Evolutionary conservation across 2,888 invertebrate genomes (phyloP).

Genomic region (Sipha maydis): DNA sequence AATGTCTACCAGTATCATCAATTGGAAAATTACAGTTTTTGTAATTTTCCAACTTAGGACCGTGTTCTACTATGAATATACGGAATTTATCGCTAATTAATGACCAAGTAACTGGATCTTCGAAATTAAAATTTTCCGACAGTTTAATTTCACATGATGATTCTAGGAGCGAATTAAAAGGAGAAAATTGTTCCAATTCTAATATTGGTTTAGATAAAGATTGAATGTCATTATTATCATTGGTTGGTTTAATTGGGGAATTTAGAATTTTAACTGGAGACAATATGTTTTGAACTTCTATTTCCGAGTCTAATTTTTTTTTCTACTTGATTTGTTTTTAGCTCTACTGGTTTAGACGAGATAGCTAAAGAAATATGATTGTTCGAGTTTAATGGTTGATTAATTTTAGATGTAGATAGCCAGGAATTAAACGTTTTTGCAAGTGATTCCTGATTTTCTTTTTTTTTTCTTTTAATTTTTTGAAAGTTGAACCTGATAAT

Average conservation of each 20-base stretch:
- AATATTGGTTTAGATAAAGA: background rate
- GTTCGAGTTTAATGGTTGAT: too few species aligned
- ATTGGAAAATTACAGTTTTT: conserved; percentile 36
- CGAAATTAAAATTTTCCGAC: conserved; percentile 17
- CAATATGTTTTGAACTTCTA: background rate
- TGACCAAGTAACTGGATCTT: conserved; percentile 25
- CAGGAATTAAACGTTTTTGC: too few species aligned
- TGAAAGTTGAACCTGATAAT: too few species aligned
- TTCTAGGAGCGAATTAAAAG: conserved; percentile 10
- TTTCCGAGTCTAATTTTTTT: background rate
- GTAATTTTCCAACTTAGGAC: conserved; percentile 3
- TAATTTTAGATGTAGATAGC: too few species aligned
- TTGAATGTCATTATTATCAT: conserved; percentile 17
- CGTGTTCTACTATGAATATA: conserved; percentile 22
- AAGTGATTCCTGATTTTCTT: too few species aligned
- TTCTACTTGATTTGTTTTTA: background rate
- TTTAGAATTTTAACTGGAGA: background rate
- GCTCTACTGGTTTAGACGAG: too few species aligned
- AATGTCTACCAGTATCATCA: conserved; percentile 28
- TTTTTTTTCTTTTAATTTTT: too few species aligned
- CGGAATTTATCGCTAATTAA: conserved; percentile 24
- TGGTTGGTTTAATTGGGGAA: background rate
- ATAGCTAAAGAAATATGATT: too few species aligned
- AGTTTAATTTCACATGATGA: conserved; percentile 15
- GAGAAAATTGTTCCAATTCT: background rate